phyloP scores from a whole-genome alignment of 2,113 vertebrate species.

The Otocyon megalotis region DNA sequence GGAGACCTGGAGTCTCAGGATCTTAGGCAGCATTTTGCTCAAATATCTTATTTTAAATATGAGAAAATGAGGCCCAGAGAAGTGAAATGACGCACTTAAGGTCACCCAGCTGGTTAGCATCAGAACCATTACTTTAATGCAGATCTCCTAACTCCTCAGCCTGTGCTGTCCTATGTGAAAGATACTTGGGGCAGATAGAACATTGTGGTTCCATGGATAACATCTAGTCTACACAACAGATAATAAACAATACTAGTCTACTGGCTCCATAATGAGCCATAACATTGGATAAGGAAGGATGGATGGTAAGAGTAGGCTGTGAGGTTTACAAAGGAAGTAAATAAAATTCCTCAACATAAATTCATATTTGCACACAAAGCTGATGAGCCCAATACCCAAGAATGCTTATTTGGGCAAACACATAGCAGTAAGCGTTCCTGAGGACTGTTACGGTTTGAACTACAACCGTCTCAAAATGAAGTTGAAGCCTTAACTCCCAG shows the following conservation, averaged over 20 bases:
- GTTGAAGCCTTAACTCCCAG: neutral
- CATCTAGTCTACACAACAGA: neutral
- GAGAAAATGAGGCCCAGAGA: neutral
- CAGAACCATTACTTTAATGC: neutral
- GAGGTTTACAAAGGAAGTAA: conserved; percentile 29
- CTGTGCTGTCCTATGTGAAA: neutral
- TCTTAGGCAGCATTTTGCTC: neutral
- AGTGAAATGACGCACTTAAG: neutral
- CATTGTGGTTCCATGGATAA: neutral
- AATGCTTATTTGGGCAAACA: neutral
- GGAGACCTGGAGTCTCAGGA: neutral
- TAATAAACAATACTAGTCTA: neutral
- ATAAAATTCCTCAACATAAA: neutral
- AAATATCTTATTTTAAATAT: neutral
- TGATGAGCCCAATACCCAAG: neutral
- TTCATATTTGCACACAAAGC: neutral
- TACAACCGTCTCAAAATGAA: neutral
- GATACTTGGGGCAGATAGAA: neutral
- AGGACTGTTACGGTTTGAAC: neutral
- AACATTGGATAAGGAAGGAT: neutral
- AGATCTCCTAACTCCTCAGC: neutral
- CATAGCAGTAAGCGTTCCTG: neutral
- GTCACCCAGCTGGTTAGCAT: neutral
- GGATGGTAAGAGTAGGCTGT: neutral
- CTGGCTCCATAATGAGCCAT: neutral